phyloP scores from a whole-genome alignment of 2,113 vertebrate genomes.

The Malurus alboscapulatus region DNA sequence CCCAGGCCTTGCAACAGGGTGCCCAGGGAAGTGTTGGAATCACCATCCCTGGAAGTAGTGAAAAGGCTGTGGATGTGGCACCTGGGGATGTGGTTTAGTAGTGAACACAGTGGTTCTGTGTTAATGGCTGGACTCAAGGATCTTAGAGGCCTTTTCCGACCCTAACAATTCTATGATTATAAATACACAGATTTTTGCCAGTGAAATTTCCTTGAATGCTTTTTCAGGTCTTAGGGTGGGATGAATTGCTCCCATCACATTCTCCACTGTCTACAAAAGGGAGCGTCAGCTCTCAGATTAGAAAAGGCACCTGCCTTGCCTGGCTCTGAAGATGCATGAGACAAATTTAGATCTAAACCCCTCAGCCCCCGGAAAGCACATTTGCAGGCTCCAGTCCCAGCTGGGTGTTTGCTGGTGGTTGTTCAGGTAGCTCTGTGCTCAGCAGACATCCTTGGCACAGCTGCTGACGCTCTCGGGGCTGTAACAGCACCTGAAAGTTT shows the following conservation, averaged over 20 bases:
- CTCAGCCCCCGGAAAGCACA: neutral
- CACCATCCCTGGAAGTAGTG: neutral
- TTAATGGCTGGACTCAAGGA: neutral
- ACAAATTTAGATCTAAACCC: neutral
- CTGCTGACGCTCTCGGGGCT: neutral
- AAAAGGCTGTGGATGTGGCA: neutral
- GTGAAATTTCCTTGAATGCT: neutral
- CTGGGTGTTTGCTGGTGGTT: neutral
- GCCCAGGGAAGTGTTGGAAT: neutral
- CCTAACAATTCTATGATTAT: neutral
- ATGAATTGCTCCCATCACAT: neutral
- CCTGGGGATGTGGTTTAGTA: neutral
- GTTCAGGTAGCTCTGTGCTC: neutral
- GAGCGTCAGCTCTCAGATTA: neutral
- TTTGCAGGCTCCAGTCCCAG: neutral
- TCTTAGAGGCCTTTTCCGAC: neutral
- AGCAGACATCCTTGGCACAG: neutral
- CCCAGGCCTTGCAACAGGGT: neutral
- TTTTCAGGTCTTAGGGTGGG: neutral
- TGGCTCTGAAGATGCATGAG: neutral
- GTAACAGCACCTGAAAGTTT: neutral
- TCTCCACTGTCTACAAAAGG: neutral
- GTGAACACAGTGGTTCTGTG: neutral
- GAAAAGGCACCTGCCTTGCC: neutral
- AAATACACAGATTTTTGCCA: neutral